These are phyloP conservation scores for Adelges cooleyi DNA, from an alignment of 1,140 invertebrate species.

Conservation along the genomic window DNA sequence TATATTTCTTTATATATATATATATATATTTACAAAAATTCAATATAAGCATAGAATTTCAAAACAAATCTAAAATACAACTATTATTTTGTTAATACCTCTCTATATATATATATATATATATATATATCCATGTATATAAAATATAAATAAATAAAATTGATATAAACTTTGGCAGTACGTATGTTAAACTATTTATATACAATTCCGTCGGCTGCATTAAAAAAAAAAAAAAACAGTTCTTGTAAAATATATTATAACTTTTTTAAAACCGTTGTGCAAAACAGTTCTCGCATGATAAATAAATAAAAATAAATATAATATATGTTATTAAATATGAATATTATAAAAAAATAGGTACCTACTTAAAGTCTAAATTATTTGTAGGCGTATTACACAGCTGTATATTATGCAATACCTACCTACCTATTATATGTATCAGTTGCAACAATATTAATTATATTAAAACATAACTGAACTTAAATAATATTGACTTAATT, in stretches of 20 bases:
- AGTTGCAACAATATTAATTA: too few species aligned
- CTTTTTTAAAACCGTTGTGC: neutral
- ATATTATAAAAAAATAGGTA: too few species aligned
- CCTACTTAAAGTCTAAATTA: too few species aligned
- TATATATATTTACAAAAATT: conserved; percentile 16
- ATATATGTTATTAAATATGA: too few species aligned
- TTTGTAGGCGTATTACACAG: too few species aligned
- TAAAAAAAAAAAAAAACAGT: neutral
- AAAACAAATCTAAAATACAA: neutral
- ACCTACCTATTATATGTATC: too few species aligned
- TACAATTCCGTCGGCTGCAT: neutral
- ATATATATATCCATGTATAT: too few species aligned
- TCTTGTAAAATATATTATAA: neutral
- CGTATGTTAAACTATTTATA: neutral
- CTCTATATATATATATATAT: too few species aligned
- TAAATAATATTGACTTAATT: conserved; percentile 21
- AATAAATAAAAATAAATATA: neutral
- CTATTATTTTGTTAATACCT: neutral
- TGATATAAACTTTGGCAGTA: conserved; percentile 6
- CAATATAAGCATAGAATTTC: neutral
- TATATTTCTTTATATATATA: too few species aligned
- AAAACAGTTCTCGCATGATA: neutral
- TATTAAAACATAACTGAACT: conserved; percentile 2
- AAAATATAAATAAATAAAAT: too few species aligned
- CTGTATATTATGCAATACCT: too few species aligned